phyloP scores from a whole-genome alignment of 2,113 vertebrate species.

The Cnemophilus loriae region DNA sequence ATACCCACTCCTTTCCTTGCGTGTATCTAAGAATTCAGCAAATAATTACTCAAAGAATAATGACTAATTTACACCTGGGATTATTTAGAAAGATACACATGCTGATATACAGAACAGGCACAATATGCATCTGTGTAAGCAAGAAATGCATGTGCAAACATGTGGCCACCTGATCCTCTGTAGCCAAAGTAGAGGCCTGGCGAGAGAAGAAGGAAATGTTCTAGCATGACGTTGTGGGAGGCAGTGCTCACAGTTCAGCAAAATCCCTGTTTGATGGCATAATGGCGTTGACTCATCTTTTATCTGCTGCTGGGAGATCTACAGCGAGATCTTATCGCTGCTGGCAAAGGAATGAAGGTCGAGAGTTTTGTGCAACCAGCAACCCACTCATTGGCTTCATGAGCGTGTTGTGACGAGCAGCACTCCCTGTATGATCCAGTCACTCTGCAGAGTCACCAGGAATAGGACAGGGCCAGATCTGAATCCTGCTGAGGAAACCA shows the following conservation, averaged over 20 bases:
- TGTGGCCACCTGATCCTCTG: neutral
- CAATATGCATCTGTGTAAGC: neutral
- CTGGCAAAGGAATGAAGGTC: slow-evolving; percentile 26
- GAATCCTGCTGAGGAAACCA: neutral
- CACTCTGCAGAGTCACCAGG: neutral
- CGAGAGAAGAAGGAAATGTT: slow-evolving; percentile 48
- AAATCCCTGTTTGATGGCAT: slow-evolving; percentile 44
- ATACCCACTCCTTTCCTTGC: neutral
- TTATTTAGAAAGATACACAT: slow-evolving; percentile 10
- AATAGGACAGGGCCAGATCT: neutral
- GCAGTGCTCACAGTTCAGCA: slow-evolving; percentile 46
- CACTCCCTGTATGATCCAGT: neutral
- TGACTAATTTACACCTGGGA: neutral
- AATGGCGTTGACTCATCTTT: slow-evolving; percentile 42
- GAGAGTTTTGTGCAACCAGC: slow-evolving; percentile 24
- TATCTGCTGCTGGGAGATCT: neutral
- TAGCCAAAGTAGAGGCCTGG: slow-evolving; percentile 14
- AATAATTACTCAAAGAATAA: neutral
- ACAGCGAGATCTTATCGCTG: neutral
- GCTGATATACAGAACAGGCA: neutral
- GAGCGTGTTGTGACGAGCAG: neutral
- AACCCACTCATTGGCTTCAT: neutral
- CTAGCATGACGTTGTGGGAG: slow-evolving; percentile 43
- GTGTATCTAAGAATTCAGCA: neutral
- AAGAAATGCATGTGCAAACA: neutral